Percentiles rank a stretch among this genome's conserved stretches.
Conservation (phyloP, 2,797 vertebrate genomes). For the Danio albolineatus region DNA sequence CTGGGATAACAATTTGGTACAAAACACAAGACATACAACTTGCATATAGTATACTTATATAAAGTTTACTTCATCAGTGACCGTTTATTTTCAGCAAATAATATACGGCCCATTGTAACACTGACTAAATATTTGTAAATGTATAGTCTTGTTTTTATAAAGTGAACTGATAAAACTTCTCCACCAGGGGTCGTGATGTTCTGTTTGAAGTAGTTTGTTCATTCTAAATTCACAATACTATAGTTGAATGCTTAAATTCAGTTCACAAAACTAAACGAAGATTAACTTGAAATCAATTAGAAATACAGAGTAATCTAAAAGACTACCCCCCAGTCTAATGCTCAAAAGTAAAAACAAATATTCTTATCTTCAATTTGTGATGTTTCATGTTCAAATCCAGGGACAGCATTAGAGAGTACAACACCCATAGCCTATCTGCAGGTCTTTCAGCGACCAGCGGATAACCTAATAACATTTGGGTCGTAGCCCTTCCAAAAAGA, state of each 20-base stretch:
- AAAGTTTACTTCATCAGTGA: background rate
- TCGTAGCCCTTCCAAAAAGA: background rate
- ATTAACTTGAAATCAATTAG: background rate
- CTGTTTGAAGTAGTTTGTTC: background rate
- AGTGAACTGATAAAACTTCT: background rate
- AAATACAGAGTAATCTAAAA: background rate
- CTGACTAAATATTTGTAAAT: background rate
- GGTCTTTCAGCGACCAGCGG: slow-evolving; percentile 5
- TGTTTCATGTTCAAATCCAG: slow-evolving; percentile 12
- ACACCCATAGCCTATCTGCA: background rate
- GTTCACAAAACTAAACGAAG: background rate
- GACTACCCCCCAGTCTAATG: no score
- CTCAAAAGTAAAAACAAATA: background rate
- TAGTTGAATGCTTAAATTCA: background rate
- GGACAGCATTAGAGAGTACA: background rate
- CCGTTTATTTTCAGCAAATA: background rate
- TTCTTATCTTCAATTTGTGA: background rate
- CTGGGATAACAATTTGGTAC: background rate
- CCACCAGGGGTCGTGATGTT: slow-evolving; percentile 45
- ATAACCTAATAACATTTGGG: slow-evolving; percentile 33
- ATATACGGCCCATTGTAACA: background rate
- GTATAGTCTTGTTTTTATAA: slow-evolving; percentile 14
- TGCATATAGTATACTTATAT: no score
- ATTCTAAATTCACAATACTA: background rate
- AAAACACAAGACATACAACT: background rate